phyloP scores from a whole-genome alignment of 1,140 invertebrate genomes.

The Probaryconus sp. region DNA sequence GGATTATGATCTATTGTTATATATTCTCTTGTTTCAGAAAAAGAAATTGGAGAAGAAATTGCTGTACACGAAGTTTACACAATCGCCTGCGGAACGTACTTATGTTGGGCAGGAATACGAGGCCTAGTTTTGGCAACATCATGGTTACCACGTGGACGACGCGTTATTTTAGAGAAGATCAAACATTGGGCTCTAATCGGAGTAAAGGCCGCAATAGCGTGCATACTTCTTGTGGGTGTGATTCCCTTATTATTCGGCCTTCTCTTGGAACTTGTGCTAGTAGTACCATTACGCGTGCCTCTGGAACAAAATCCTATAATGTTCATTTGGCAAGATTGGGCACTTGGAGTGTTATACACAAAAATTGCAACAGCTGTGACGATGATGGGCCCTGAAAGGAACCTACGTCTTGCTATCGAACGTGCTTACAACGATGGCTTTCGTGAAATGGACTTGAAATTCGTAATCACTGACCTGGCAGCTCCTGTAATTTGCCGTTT shows the following conservation, averaged over 20 bases:
- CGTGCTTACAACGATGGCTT: conserved; percentile 94
- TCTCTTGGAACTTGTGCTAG: conserved; percentile 93
- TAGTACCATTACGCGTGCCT: conserved; percentile 95
- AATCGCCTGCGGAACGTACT: conserved; percentile 94
- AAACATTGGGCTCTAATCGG: conserved; percentile 86
- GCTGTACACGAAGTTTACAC: conserved; percentile 97
- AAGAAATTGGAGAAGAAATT: conserved; percentile 69
- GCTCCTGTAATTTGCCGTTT: conserved; percentile 92
- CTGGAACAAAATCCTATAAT: conserved; percentile 95
- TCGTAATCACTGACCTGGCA: conserved; percentile 91
- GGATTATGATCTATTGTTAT: no score
- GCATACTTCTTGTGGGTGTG: conserved; percentile 90
- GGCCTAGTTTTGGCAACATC: conserved; percentile 87
- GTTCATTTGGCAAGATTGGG: conserved; percentile 98
- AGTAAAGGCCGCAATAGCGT: conserved; percentile 84
- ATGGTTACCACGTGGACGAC: conserved; percentile 92
- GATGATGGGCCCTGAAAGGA: conserved; percentile 99
- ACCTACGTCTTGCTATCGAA: conserved; percentile 93
- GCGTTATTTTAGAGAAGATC: conserved; percentile 85
- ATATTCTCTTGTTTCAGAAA: conserved; percentile 63
- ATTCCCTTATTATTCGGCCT: conserved; percentile 96
- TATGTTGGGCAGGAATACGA: conserved; percentile 92
- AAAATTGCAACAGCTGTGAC: conserved; percentile 98
- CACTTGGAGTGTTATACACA: conserved; percentile 94
- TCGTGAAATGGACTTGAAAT: conserved; percentile 92